These are phyloP conservation scores for Drosophila sturtevanti DNA, from an alignment of 1,140 invertebrate genomes.

Conservation along the genomic window DNA sequence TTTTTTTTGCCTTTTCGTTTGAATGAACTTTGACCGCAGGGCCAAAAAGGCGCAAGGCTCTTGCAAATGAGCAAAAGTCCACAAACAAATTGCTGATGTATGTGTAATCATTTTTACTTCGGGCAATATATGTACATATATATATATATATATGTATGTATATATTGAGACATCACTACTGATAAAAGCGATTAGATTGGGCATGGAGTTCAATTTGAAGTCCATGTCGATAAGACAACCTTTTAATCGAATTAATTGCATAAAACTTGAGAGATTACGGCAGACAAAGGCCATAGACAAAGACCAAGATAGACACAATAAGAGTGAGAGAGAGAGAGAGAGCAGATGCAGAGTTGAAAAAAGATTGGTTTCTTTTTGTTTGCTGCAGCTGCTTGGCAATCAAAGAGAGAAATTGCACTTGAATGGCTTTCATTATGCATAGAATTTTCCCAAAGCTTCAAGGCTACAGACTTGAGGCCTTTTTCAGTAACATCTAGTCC, in stretches of 20 bases:
- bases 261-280: conserved; percentile 33
- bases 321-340: neutral
- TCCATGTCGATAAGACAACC: conserved; percentile 10
- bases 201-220: neutral
- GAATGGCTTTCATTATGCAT: conserved; percentile 50
- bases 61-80: conserved; percentile 51
- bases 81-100: conserved; percentile 60
- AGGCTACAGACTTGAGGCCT: neutral
- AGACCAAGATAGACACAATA: no score
- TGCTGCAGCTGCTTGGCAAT: neutral
- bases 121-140: conserved; percentile 9
- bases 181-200: neutral
- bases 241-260: conserved; percentile 77
- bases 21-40: conserved; percentile 67
- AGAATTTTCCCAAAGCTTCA: neutral
- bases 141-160: conserved; percentile 28
- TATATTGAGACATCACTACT: neutral
- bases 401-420: conserved; percentile 49
- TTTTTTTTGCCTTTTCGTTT: conserved; percentile 16
- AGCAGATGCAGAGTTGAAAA: neutral
- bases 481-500: neutral
- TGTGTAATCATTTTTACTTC: conserved; percentile 6
- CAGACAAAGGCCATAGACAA: neutral
- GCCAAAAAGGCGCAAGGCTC: conserved; percentile 14
- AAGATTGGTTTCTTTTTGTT: neutral